Base-by-base conservation (phyloP, 2,113 vertebrate species). In the Limanda limanda region DNA sequence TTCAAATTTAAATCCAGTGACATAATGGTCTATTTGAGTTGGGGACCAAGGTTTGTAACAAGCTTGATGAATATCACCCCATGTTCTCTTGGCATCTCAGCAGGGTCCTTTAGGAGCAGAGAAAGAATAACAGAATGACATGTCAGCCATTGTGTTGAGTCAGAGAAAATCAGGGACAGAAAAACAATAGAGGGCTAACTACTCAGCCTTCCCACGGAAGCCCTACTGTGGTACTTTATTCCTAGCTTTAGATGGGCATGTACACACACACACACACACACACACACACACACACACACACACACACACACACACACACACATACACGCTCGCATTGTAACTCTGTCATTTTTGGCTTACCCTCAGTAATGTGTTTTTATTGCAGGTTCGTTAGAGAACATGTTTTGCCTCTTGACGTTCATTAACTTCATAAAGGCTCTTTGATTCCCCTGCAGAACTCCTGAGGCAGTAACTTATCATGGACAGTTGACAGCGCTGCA, bases 121-220 rank as follows among this genome's bases (percentile, higher is more conserved):
- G 81, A 83, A 91, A 91, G 86, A 91, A 93, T 82, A 93, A 94
- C 91, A 93, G 82, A 92, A 75, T 90, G 90, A 88, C 89, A 90
- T 86, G 83, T 92, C 81, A 68, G 74, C 89, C 80, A 93, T 94
- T 94, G 92, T 95, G 92, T 89, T 83, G 54, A 87, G 83, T 90
- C 83, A 92, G 85, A 92, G 90, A 86, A 88, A 91, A 92, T 69
- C 65, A 62, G 68, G 76, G 64, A 78, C 68, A 76, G 86, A 81
- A 94, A 81, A 94, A 93, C 93, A 94, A 93, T 91, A 76, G 82
- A 82, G 40, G 64, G 61, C 85, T 68, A 71, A 83, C 83, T 83
- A 61, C 72, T 78, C 74, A 80, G 78, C 70, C 87, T 93, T 94
- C 91, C 90, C 81, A 90, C 76, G 88, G 90, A 94, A 90, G 37